Conservation (phyloP, 2,113 vertebrate species). For the Brienomyrus longianalis region DNA sequence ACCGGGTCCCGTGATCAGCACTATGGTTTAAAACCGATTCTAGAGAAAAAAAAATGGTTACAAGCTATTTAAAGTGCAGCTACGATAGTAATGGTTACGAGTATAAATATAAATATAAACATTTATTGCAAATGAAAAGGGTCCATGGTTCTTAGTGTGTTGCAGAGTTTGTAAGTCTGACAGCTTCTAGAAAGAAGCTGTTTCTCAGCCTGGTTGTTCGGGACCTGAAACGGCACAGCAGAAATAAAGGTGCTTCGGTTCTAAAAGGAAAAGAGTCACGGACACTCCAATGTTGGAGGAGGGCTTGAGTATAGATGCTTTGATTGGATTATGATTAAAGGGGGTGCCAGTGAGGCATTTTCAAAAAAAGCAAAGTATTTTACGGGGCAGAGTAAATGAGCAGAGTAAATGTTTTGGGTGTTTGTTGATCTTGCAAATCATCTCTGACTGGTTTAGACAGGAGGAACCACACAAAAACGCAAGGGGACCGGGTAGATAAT, state of each 20-base stretch:
- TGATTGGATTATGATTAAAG: not conserved
- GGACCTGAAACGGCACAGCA: not conserved
- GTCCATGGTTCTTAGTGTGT: no score
- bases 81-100: no score
- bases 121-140: no score
- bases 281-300: not conserved
- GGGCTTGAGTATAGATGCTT: not conserved
- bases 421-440: not conserved
- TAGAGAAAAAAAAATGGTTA: no score
- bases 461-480: not conserved
- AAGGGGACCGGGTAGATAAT: not conserved
- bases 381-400: not conserved
- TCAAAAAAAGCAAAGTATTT: not conserved
- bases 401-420: not conserved
- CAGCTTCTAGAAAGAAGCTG: no score
- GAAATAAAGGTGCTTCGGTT: not conserved
- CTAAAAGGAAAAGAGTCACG: not conserved
- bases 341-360: not conserved
- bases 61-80: no score
- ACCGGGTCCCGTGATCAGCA: no score
- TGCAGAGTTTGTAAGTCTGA: no score
- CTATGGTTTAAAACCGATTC: no score
- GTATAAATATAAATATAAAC: no score
- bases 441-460: not conserved
- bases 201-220: no score